phyloP scores from a whole-genome alignment of 2,797 vertebrate species.

The Ataeniobius toweri region DNA sequence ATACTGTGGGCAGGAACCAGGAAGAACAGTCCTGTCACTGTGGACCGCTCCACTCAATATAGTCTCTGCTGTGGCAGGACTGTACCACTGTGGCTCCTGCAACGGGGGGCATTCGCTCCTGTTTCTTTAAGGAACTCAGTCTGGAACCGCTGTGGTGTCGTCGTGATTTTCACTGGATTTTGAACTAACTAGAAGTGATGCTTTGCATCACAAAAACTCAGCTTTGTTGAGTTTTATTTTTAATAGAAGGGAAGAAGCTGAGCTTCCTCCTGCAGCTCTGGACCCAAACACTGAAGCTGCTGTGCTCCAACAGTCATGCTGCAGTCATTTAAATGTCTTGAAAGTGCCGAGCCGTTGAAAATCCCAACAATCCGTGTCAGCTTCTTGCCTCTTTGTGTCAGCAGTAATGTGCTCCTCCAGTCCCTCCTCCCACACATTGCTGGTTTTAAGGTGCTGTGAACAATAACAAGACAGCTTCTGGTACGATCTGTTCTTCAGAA shows the following conservation, averaged over 20 bases:
- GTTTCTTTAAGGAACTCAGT: conserved; percentile 36
- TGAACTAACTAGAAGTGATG: not conserved
- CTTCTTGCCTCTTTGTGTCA: conserved; percentile 59
- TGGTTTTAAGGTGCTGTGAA: conserved; percentile 11
- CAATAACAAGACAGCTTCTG: conserved; percentile 7
- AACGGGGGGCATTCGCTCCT: conserved; percentile 6
- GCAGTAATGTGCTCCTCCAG: conserved; percentile 38
- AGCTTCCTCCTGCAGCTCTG: conserved; percentile 9
- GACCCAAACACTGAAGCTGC: not conserved
- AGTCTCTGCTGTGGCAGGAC: not conserved
- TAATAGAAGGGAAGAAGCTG: not conserved
- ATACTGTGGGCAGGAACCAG: conserved; percentile 4
- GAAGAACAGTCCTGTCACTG: conserved; percentile 19
- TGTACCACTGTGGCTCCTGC: conserved; percentile 38
- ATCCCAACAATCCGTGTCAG: conserved; percentile 54
- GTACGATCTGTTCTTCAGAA: not conserved
- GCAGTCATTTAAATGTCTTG: conserved; percentile 33
- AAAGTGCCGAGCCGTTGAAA: conserved; percentile 41
- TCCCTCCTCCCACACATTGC: conserved; percentile 33
- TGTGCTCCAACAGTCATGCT: conserved; percentile 9
- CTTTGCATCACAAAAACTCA: not conserved
- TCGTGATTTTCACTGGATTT: conserved; percentile 24
- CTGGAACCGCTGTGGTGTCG: conserved; percentile 7
- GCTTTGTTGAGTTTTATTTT: not conserved
- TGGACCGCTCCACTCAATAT: conserved; percentile 34